Conservation (phyloP, 2,797 vertebrate genomes). For the Uromys caudimaculatus region DNA sequence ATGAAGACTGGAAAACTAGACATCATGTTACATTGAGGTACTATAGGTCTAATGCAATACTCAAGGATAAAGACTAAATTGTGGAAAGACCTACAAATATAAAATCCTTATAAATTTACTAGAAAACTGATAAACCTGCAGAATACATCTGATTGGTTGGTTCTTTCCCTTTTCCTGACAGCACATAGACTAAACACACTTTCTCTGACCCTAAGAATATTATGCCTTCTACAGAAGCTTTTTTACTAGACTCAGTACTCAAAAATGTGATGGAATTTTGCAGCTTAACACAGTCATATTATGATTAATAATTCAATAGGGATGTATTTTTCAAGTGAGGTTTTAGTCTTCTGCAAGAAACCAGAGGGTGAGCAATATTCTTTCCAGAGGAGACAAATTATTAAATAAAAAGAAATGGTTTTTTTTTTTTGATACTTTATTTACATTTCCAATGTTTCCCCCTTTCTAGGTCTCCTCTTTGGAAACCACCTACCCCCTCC, state of each 20-base stretch:
- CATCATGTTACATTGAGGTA: rapidly evolving
- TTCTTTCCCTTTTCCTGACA: not conserved
- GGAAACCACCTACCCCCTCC: too few relatives aligned
- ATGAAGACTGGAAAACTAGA: not conserved
- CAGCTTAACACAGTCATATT: not conserved
- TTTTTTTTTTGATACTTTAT: too few relatives aligned
- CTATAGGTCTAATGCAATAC: not conserved
- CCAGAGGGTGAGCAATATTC: not conserved
- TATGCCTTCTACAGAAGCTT: not conserved
- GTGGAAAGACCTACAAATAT: not conserved
- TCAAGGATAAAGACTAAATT: not conserved
- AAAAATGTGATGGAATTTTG: not conserved
- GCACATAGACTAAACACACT: not conserved
- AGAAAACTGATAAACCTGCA: not conserved
- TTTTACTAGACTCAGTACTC: not conserved
- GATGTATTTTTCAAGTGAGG: not conserved
- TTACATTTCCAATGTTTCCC: too few relatives aligned
- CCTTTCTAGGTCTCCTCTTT: too few relatives aligned
- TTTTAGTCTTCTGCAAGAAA: not conserved
- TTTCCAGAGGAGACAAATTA: slow-evolving; percentile 19
- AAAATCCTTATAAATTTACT: not conserved
- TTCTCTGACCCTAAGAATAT: not conserved
- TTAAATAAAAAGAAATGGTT: not conserved
- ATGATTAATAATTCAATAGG: not conserved
- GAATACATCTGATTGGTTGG: not conserved